Evolutionary conservation across 2,797 vertebrate genomes (phyloP).

Genomic region (Danio choprae): DNA sequence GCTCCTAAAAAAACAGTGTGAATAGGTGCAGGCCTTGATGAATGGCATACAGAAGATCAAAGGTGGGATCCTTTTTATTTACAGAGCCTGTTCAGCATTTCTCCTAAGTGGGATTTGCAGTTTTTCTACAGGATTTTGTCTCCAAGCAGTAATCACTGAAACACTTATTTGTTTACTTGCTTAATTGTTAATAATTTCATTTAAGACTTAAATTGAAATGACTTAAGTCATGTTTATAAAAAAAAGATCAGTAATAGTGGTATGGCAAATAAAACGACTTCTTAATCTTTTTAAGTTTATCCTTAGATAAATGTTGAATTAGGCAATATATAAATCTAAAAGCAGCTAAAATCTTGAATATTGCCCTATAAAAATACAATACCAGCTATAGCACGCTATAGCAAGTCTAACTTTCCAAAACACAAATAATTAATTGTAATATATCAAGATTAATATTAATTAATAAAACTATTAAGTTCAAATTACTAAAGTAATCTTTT

Average conservation of each 20-base stretch:
- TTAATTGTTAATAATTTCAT: too few species aligned
- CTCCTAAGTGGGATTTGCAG: background rate
- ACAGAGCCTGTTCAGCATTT: slow-evolving; percentile 19
- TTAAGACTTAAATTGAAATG: too few species aligned
- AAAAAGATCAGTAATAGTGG: too few species aligned
- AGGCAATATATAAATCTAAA: too few species aligned
- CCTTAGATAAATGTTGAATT: too few species aligned
- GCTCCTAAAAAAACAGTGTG: slow-evolving; percentile 70
- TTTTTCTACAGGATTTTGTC: background rate
- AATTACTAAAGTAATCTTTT: background rate
- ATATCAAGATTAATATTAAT: background rate
- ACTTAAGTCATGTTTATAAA: too few species aligned
- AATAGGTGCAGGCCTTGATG: slow-evolving; percentile 64
- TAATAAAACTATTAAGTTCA: background rate
- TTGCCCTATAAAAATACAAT: too few species aligned
- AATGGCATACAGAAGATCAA: slow-evolving; percentile 61
- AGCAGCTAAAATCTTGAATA: too few species aligned
- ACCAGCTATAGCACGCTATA: too few species aligned
- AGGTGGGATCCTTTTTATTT: slow-evolving; percentile 64
- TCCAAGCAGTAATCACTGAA: background rate
- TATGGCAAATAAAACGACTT: too few species aligned
- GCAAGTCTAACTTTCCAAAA: background rate
- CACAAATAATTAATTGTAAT: background rate
- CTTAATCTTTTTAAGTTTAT: too few species aligned
- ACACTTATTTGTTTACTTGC: too few species aligned